A percentile compares a stretch with the other conserved stretches of the same genome.
Conservation (phyloP, 2,888 invertebrate species). For the Panopea generosa region DNA sequence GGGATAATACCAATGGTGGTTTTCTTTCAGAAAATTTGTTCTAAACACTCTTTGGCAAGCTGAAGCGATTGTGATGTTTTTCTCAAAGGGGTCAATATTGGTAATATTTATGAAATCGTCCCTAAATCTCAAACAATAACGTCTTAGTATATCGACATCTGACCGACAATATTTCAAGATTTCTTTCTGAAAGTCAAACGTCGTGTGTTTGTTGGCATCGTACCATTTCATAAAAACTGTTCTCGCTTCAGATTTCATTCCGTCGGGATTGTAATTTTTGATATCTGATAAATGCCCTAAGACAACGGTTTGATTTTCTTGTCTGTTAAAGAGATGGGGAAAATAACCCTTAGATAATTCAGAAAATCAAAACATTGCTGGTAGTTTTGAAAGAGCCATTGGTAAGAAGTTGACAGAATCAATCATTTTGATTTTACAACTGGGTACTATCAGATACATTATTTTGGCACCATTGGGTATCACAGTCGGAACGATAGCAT, state of each 20-base stretch:
- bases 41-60: conserved; percentile 44
- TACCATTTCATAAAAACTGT: conserved; percentile 44
- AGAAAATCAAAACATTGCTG: conserved; percentile 27
- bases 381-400: conserved; percentile 42
- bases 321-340: conserved; percentile 10
- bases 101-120: conserved; percentile 29
- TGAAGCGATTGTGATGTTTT: conserved; percentile 39
- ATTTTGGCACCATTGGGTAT: conserved; percentile 38
- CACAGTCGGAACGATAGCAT: conserved; percentile 34
- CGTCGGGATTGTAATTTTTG: conserved; percentile 24
- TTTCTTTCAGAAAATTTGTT: conserved; percentile 32
- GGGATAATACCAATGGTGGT: conserved; percentile 44
- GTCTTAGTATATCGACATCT: conserved; percentile 40
- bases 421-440: conserved; percentile 24
- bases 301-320: conserved; percentile 33
- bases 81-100: conserved; percentile 45
- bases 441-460: conserved; percentile 16
- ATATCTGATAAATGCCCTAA: conserved; percentile 30
- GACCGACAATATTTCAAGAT: conserved; percentile 40
- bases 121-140: conserved; percentile 27
- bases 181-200: conserved; percentile 40
- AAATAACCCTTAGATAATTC: conserved; percentile 26
- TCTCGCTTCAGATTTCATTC: conserved; percentile 43
- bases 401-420: conserved; percentile 49
- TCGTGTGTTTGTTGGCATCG: conserved; percentile 24